Evolutionary conservation across 2,797 vertebrate genomes (phyloP).

Genomic region (Oophaga sylvatica): DNA sequence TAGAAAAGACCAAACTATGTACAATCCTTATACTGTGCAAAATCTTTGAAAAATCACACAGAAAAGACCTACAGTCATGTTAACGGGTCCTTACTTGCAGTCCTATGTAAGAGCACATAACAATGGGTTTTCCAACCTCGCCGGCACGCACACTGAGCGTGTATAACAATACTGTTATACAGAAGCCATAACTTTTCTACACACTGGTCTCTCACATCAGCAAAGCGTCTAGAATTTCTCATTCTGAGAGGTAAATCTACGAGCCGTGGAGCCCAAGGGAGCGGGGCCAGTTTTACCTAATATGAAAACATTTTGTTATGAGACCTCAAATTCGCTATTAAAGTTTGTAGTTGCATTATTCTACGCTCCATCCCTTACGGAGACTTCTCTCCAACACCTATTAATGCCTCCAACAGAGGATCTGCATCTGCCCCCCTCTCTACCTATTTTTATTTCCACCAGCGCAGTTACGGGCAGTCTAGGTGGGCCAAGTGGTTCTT

Average conservation of each 20-base stretch:
- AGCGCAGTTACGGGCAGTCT: conserved; percentile 6
- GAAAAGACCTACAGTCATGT: neutral
- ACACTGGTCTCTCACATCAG: conserved; percentile 8
- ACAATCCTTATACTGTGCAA: no score
- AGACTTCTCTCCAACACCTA: neutral
- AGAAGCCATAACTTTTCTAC: conserved; percentile 4
- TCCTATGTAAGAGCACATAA: neutral
- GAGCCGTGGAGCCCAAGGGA: conserved; percentile 1
- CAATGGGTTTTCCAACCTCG: neutral
- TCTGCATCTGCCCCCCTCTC: neutral
- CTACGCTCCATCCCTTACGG: neutral
- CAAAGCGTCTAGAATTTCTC: conserved; percentile 13
- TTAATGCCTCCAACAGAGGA: conserved; percentile 28
- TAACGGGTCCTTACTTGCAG: neutral
- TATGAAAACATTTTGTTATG: conserved; percentile 21
- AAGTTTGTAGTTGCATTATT: neutral
- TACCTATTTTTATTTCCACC: conserved; percentile 1
- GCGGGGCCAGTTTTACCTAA: neutral
- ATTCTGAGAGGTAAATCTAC: neutral
- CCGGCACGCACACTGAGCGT: neutral
- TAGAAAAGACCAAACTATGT: no score
- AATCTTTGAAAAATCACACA: no score
- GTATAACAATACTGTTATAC: conserved; percentile 12
- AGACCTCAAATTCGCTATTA: conserved; percentile 38
- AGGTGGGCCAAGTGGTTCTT: conserved; percentile 50